Evolutionary conservation across 1,140 invertebrate genomes (phyloP).

Genomic region (Hydropsyche tenuis): DNA sequence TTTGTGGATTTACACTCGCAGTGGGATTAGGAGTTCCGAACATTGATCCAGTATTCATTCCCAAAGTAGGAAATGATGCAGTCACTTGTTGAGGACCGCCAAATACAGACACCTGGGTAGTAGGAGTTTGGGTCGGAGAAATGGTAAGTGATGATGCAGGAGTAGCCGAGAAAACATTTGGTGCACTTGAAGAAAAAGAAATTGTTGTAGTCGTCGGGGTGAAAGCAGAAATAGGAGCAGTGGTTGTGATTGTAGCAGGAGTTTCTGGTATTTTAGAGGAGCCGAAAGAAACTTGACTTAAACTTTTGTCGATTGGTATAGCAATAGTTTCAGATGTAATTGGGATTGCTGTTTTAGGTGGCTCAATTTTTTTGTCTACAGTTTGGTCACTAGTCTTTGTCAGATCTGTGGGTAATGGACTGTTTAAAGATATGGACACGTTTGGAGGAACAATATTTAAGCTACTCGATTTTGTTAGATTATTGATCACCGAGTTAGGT

Average conservation of each 20-base stretch:
- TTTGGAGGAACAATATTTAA: too few relatives aligned
- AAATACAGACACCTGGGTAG: not conserved
- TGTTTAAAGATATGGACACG: too few relatives aligned
- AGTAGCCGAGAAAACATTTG: conserved; percentile 1
- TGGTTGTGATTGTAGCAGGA: not conserved
- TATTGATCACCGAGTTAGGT: too few relatives aligned
- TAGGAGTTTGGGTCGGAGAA: conserved; percentile 2
- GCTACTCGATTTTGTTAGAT: too few relatives aligned
- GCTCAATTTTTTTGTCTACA: not conserved
- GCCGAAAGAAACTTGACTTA: not conserved
- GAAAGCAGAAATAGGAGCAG: not conserved
- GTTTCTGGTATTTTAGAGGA: not conserved
- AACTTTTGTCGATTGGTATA: not conserved
- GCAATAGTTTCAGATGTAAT: not conserved
- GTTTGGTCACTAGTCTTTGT: not conserved
- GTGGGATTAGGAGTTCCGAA: conserved; percentile 37
- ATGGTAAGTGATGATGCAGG: not conserved
- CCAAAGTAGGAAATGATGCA: not conserved
- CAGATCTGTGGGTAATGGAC: too few relatives aligned
- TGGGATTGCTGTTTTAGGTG: not conserved
- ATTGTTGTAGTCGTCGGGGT: not conserved
- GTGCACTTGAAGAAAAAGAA: not conserved
- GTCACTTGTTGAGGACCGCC: conserved; percentile 7
- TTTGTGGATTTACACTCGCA: conserved; percentile 7
- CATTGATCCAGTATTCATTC: not conserved